Conservation (phyloP, 2,113 vertebrate species). For the Petroica traversi region DNA sequence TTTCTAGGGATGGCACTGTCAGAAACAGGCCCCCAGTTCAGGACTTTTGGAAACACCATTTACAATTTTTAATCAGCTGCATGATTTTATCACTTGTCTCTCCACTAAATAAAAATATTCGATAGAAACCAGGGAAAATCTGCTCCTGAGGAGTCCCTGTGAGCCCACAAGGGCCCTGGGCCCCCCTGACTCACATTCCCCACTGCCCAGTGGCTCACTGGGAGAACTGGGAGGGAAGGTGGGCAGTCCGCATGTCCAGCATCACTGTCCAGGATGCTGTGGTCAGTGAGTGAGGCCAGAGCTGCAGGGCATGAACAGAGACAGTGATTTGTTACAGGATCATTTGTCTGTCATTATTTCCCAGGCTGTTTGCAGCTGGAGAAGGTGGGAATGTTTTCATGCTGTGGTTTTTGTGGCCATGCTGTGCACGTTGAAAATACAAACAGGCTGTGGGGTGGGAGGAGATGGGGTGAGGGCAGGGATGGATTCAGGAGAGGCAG, state of each 20-base stretch:
- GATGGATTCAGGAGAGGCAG: not conserved
- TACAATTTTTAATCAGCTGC: not conserved
- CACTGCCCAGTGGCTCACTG: not conserved
- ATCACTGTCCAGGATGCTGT: not conserved
- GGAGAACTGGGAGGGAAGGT: not conserved
- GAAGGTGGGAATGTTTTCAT: not conserved
- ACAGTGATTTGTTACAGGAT: not conserved
- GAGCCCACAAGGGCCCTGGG: not conserved
- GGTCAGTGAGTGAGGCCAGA: not conserved
- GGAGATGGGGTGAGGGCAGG: not conserved
- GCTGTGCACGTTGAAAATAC: not conserved
- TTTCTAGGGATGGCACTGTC: not conserved
- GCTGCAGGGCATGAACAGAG: not conserved
- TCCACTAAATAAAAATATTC: too few species aligned
- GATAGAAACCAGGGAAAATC: not conserved
- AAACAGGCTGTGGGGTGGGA: not conserved
- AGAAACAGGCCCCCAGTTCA: not conserved
- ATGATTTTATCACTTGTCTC: not conserved
- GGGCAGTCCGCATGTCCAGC: not conserved
- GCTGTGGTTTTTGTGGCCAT: not conserved
- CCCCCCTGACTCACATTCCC: not conserved
- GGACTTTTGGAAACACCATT: not conserved
- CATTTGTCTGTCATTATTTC: not conserved
- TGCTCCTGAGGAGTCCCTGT: not conserved
- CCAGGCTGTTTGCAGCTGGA: not conserved